Conservation (phyloP, 1,140 invertebrate genomes). For the Leptinotarsa texana region DNA sequence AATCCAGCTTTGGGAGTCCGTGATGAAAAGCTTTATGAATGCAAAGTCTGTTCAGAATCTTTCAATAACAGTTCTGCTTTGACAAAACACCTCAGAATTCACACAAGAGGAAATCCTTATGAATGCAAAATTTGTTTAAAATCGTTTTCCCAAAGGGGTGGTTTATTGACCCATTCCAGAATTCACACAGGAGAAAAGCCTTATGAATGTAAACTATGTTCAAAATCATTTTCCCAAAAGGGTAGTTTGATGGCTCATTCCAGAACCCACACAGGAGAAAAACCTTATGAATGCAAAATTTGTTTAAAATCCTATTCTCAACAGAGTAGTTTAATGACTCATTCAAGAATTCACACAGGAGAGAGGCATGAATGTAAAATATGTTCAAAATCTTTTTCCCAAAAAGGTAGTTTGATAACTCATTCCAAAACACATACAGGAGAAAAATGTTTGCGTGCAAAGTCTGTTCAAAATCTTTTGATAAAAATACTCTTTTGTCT, state of each 20-base stretch:
- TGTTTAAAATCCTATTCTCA: neutral
- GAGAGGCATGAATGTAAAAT: neutral
- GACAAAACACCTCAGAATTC: neutral
- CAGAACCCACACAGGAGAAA: neutral
- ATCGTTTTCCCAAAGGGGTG: neutral
- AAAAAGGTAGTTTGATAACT: neutral
- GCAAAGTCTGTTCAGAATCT: slow-evolving; percentile 5
- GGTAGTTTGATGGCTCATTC: neutral
- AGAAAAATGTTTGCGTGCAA: neutral
- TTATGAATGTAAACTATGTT: slow-evolving; percentile 63
- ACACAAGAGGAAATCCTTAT: neutral
- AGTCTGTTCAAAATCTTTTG: neutral
- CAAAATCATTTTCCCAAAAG: neutral
- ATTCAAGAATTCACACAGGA: neutral
- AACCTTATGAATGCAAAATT: slow-evolving; percentile 9
- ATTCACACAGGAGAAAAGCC: slow-evolving; percentile 61
- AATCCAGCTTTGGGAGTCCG: too few relatives aligned
- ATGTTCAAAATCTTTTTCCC: neutral
- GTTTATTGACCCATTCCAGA: slow-evolving; percentile 29
- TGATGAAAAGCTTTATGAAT: neutral
- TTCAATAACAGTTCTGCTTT: neutral
- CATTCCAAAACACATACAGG: neutral
- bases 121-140: slow-evolving; percentile 14
- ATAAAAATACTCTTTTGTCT: slow-evolving; percentile 58
- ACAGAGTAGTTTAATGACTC: neutral